Evolutionary conservation across 2,888 invertebrate genomes (phyloP).

Genomic region (Lutraria lutraria): DNA sequence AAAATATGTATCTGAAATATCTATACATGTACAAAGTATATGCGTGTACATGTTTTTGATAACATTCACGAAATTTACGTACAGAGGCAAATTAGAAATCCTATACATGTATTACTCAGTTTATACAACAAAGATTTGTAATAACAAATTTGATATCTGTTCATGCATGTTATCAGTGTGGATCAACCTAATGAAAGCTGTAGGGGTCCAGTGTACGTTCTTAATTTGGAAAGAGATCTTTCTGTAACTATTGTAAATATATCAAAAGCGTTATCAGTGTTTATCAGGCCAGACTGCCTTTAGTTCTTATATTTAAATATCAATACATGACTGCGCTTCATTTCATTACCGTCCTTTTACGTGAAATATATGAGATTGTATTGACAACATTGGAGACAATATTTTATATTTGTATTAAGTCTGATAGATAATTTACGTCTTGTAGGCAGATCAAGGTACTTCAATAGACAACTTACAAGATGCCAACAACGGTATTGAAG

Average conservation of each 20-base stretch:
- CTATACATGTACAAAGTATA: too few species aligned
- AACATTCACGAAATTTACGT: too few species aligned
- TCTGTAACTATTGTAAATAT: not conserved
- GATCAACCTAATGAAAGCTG: not conserved
- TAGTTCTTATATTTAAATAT: too few species aligned
- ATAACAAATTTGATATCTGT: not conserved
- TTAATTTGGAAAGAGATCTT: conserved; percentile 3
- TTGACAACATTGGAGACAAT: not conserved
- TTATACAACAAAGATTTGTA: not conserved
- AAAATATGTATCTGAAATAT: too few species aligned
- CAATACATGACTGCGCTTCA: not conserved
- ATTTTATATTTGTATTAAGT: too few species aligned
- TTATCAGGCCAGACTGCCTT: not conserved
- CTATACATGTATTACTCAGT: not conserved
- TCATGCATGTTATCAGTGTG: not conserved
- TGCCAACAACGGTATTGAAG: not conserved
- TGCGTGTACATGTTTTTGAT: too few species aligned
- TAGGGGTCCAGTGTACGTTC: not conserved
- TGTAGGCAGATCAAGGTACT: not conserved
- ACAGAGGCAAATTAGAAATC: too few species aligned
- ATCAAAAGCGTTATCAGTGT: not conserved
- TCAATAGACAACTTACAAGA: not conserved
- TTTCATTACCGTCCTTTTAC: not conserved
- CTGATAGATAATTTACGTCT: not conserved
- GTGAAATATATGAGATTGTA: not conserved